Percentiles rank a stretch among this genome's conserved stretches.
These are phyloP conservation scores for Prorops nasuta DNA, from an alignment of 1,140 invertebrate genomes.

Conservation along the genomic window DNA sequence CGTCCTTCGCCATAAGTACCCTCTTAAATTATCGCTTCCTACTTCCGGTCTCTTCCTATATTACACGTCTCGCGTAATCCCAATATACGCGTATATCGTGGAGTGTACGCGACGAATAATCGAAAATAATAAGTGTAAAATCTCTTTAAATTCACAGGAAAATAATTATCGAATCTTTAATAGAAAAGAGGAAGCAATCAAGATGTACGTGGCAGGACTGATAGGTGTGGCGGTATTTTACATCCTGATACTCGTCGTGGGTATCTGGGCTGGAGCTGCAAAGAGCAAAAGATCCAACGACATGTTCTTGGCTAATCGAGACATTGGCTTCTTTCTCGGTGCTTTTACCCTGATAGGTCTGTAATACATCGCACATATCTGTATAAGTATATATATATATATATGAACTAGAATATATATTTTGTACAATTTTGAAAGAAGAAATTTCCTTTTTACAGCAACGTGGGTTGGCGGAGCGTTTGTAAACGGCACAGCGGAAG, in stretches of 20 bases:
- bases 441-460: slow-evolving; percentile 53
- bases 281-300: slow-evolving; percentile 64
- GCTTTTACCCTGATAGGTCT: slow-evolving; percentile 77
- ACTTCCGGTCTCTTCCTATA: too few relatives aligned
- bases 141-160: too few relatives aligned
- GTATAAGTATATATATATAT: too few relatives aligned
- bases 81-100: too few relatives aligned
- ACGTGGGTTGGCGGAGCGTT: slow-evolving; percentile 83
- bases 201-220: slow-evolving; percentile 63
- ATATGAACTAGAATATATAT: too few relatives aligned
- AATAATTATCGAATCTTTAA: too few relatives aligned
- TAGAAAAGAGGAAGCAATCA: too few relatives aligned
- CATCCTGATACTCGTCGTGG: slow-evolving; percentile 66
- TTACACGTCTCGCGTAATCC: too few relatives aligned
- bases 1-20: too few relatives aligned
- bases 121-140: too few relatives aligned
- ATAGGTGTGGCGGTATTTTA: slow-evolving; percentile 73
- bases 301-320: slow-evolving; percentile 75
- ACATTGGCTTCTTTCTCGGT: slow-evolving; percentile 75
- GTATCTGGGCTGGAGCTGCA: slow-evolving; percentile 72
- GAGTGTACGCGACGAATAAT: too few relatives aligned
- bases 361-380: slow-evolving; percentile 10
- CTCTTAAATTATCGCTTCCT: too few relatives aligned
- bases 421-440: slow-evolving; percentile 2
- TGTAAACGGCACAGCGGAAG: slow-evolving; percentile 81